Conservation (phyloP, 2,797 vertebrate species). For the Lepidocolaptes lacrymiger region DNA sequence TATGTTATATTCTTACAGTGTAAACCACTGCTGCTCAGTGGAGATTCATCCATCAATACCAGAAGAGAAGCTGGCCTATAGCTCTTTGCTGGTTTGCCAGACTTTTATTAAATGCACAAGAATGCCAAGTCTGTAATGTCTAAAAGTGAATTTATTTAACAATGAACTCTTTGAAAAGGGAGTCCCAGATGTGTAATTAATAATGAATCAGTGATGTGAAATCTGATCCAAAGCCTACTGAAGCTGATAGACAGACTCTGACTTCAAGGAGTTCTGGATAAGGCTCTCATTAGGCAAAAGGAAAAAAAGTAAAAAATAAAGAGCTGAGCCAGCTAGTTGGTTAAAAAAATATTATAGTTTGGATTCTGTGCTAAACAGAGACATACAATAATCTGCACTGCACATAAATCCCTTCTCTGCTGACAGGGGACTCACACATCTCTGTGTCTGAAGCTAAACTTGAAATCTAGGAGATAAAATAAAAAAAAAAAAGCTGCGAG, state of each 20-base stretch:
- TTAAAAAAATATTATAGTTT: constrained; percentile 39
- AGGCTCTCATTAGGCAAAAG: constrained; percentile 53
- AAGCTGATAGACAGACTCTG: constrained; percentile 58
- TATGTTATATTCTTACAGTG: not conserved
- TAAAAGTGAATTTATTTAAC: constrained; percentile 70
- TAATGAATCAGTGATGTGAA: constrained; percentile 67
- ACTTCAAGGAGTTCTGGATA: constrained; percentile 56
- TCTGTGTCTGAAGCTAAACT: constrained; percentile 41
- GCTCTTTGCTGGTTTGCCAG: constrained; percentile 53
- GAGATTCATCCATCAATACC: constrained; percentile 55
- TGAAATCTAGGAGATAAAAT: constrained; percentile 48
- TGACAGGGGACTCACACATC: constrained; percentile 44
- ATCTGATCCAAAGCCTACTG: constrained; percentile 66
- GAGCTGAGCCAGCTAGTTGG: constrained; percentile 48
- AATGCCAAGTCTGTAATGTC: constrained; percentile 62
- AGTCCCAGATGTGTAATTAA: constrained; percentile 68
- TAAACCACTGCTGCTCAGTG: constrained; percentile 37
- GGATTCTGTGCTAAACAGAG: constrained; percentile 25
- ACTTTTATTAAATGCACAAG: constrained; percentile 60
- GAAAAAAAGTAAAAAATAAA: not conserved
- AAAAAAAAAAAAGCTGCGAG: not conserved
- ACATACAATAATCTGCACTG: constrained; percentile 4
- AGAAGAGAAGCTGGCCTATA: constrained; percentile 39
- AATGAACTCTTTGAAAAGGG: constrained; percentile 67
- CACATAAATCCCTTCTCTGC: constrained; percentile 6